Percentiles rank a stretch among this genome's conserved stretches.
Conservation (phyloP, 1,140 invertebrate genomes). For the Ylistrum balloti region DNA sequence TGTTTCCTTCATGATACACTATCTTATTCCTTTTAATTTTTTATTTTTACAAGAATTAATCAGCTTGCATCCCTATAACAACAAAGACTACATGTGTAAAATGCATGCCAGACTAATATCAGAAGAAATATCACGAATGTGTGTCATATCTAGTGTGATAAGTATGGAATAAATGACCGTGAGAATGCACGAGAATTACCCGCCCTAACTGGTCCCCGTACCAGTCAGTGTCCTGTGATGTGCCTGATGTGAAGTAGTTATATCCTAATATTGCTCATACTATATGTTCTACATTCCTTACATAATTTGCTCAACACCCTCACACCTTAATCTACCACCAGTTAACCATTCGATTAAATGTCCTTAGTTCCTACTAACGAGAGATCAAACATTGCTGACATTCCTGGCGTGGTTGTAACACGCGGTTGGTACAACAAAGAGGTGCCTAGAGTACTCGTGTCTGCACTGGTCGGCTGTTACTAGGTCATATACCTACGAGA, state of each 20-base stretch:
- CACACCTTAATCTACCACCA: background rate
- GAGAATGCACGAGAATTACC: constrained; percentile 23
- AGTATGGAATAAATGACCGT: background rate
- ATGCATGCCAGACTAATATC: background rate
- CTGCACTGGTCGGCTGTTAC: background rate
- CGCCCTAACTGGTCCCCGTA: background rate
- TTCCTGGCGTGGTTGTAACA: background rate
- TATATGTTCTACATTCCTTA: background rate
- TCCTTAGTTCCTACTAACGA: constrained; percentile 25
- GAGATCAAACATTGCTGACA: constrained; percentile 4
- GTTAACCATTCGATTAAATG: constrained; percentile 39
- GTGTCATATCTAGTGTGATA: background rate
- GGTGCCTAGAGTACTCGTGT: constrained; percentile 24
- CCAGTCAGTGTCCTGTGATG: constrained; percentile 13
- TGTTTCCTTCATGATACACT: background rate
- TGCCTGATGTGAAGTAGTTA: background rate
- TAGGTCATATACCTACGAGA: constrained; percentile 38
- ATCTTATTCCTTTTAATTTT: background rate
- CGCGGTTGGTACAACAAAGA: constrained; percentile 31
- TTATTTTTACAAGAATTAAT: background rate
- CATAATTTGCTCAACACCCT: constrained; percentile 30
- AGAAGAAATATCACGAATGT: background rate
- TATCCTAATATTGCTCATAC: background rate
- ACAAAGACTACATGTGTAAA: background rate
- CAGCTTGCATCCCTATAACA: background rate